Evolutionary conservation across 2,797 vertebrate species (phyloP).

Genomic region (Pagetopsis macropterus): DNA sequence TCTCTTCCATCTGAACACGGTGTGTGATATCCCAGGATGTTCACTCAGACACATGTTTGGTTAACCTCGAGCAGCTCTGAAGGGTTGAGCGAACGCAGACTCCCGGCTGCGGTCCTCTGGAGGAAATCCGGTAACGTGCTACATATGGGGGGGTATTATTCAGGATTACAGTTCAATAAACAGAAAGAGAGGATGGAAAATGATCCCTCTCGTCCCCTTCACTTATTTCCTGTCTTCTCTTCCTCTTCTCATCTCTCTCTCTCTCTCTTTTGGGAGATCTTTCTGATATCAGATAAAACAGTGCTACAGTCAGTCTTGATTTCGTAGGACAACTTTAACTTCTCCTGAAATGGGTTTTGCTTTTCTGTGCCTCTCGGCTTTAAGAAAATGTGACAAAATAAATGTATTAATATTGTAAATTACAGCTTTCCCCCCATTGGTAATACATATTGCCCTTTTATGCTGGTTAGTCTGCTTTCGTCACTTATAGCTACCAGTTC

Average conservation of each 20-base stretch:
- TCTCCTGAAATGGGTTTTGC: neutral
- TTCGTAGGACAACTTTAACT: neutral
- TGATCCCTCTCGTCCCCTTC: constrained; percentile 43
- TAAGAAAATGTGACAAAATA: neutral
- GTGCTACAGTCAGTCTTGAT: neutral
- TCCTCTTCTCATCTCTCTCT: constrained; percentile 6
- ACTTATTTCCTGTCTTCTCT: constrained; percentile 9
- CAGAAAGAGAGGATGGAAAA: constrained; percentile 66
- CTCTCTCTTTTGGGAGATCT: neutral
- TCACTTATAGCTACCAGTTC: too few relatives aligned
- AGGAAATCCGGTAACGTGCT: constrained; percentile 74
- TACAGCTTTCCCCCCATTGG: neutral
- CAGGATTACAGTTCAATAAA: constrained; percentile 77
- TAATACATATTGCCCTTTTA: too few relatives aligned
- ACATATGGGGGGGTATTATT: constrained; percentile 69
- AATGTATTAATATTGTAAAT: neutral
- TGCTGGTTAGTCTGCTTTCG: too few relatives aligned
- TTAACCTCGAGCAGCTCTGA: constrained; percentile 50
- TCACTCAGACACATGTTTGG: constrained; percentile 61
- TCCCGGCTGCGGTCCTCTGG: constrained; percentile 40
- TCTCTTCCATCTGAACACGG: constrained; percentile 41
- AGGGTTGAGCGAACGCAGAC: constrained; percentile 68
- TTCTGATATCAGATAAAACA: constrained; percentile 5
- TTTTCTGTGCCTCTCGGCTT: neutral
- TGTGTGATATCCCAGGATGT: constrained; percentile 63